These are phyloP conservation scores for Lacerta bilineata DNA, from an alignment of 2,797 vertebrate genomes.

Conservation along the genomic window DNA sequence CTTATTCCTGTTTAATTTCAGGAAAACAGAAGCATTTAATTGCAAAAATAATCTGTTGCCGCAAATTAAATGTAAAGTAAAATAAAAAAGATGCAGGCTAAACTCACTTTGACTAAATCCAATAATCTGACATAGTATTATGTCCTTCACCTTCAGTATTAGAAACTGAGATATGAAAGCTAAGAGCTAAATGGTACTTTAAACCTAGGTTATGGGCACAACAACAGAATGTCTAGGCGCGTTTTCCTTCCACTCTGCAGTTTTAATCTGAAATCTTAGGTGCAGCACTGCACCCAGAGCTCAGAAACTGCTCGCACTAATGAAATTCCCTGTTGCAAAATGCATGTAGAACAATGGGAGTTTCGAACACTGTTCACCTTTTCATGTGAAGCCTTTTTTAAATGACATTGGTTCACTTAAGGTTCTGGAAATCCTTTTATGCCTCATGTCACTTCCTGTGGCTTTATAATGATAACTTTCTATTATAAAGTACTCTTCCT, in stretches of 20 bases:
- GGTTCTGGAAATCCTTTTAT: neutral
- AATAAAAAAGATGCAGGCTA: neutral
- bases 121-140: neutral
- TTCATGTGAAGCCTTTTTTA: neutral
- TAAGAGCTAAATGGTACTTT: no score
- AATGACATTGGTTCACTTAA: neutral
- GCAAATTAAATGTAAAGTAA: neutral
- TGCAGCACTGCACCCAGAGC: no score
- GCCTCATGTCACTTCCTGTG: neutral
- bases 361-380: neutral
- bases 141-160: no score
- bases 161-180: no score
- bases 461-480: neutral
- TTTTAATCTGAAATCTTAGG: no score
- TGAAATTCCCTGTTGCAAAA: no score
- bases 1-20: neutral
- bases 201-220: no score
- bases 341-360: no score
- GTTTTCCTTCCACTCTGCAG: no score
- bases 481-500: neutral
- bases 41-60: neutral
- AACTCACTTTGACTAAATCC: neutral
- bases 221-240: no score
- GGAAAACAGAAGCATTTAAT: neutral
- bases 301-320: no score